Evolutionary conservation across 2,888 invertebrate species (phyloP), one percentile per base, ranked within the genome.

Genomic region (Keiferia lycopersicella): DNA sequence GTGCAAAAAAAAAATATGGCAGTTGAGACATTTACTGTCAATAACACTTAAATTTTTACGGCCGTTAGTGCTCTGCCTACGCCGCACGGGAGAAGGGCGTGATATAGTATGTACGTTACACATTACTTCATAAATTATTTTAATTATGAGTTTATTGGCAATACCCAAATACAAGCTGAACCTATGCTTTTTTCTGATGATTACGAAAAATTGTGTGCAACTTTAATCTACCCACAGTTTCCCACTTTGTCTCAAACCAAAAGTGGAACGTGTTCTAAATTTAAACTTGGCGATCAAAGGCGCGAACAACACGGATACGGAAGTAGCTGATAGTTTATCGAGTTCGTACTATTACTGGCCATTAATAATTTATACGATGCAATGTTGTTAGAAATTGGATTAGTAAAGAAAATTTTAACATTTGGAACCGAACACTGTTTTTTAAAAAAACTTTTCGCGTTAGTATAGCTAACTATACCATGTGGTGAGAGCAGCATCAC

Each of bases 301-400:
- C 62, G 62, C 30, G 73, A 73, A 74, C 75, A 74, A 75, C 75
- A 76, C 73, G 80, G 75, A 81, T 76, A 80, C 83, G 84, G 84
- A 85, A 81, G 80, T 73, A 69, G 72, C 75, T 69, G 77, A 82
- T 81, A 81, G 79, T 86, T 84, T 84, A 86, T 84, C 79, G 80
- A 76, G 75, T 80, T 78, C 76, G 79, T 81, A 26, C 26, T 60
- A 22, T 39, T 18, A 58, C 20, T 12, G 39, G 20, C 18, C 58
- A 58, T 58, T 58, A 58, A 38, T 6, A 8, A 1, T 30, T 56
- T 26, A 34, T 56, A 12, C n/a, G n/a, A 34, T 56, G 10, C 26
- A n/a, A 34, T 56, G 26, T 56, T 16, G 30, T 6, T 14, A 26
- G 30, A 30, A n/a, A 4, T 53, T 41, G 41, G 41, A 41, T 41